Evolutionary conservation across 2,888 invertebrate genomes (phyloP).

Genomic region (Aphidius colemani): DNA sequence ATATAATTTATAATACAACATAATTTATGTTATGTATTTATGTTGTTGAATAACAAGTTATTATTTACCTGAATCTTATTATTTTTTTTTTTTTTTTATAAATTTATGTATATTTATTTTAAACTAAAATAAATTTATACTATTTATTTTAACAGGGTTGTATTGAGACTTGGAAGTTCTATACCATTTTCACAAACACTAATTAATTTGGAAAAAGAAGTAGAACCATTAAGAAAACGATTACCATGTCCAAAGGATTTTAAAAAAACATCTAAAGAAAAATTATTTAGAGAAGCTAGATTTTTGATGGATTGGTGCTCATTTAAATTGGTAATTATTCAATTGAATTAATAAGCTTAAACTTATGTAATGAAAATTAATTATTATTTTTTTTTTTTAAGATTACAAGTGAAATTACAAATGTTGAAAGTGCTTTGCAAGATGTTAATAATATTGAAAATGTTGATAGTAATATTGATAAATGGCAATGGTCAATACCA

Average conservation of each 20-base stretch:
- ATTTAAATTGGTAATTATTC: conserved; percentile 73
- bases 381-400: conserved; percentile 45
- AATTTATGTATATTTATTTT: background rate
- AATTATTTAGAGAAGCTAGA: conserved; percentile 77
- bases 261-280: conserved; percentile 84
- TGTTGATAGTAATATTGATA: conserved; percentile 49
- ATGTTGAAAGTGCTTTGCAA: conserved; percentile 52
- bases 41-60: conserved; percentile 5
- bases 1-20: conserved; percentile 3
- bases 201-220: conserved; percentile 76
- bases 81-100: background rate
- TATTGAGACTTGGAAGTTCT: conserved; percentile 80
- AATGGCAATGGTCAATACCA: conserved; percentile 69
- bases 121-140: conserved; percentile 18
- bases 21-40: background rate
- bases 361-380: too few species aligned
- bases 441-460: conserved; percentile 52
- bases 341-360: too few species aligned
- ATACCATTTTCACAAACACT: conserved; percentile 74
- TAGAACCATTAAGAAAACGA: conserved; percentile 78
- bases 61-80: background rate
- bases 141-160: conserved; percentile 65
- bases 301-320: conserved; percentile 89
- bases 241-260: conserved; percentile 80
- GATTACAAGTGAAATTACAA: conserved; percentile 48